Evolutionary conservation across 2,797 vertebrate species (phyloP), one percentile per base, ranked within the genome.

Genomic region (Thunnus albacares): DNA sequence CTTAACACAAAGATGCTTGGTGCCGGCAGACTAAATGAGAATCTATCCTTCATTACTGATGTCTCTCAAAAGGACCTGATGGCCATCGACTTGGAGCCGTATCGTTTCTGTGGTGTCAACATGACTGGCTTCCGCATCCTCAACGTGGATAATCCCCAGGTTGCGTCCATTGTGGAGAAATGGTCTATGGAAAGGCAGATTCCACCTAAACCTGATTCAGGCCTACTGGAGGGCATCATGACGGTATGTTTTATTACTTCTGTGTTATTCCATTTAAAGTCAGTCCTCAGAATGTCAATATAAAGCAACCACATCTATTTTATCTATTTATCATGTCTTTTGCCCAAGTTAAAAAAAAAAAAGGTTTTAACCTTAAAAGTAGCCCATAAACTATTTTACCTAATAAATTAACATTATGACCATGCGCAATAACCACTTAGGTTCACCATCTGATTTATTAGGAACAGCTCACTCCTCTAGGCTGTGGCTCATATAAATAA

Each of bases 81-180:
- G 90, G 98, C 98, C 26, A 96, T 99, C 80, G 97, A 99, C 94
- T 95, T 99, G 90, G 98, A 99, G 88, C 98, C 98, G 12, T 99
- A 99, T 28, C 98, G 98, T 84, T 99, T 98, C 94, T 99, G 98
- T 0, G 98, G 98, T 1, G 98, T 99, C 82, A 99, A 99, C 91
- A 97, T 99, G 96, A 99, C 98, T 0, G 98, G 98, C 45, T 99
- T 99, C 91, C 97, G 98, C 30, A 99, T 99, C 94, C 96, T 99
- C 80, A 99, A 99, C 0, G 97, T 98, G 89, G 98, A 99, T 70
- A 99, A 98, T 93, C 97, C 98, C 0, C 97, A 98, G 13, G 98
- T 99, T 3, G 94, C 97, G 1, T 94, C 97, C 85, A 98, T 99
- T 38, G 93, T 97, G n/a, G 98, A 99, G 90, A 99, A 99, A 89